Evolutionary conservation across 2,113 vertebrate species (phyloP).

Genomic region (Scopus umbretta): DNA sequence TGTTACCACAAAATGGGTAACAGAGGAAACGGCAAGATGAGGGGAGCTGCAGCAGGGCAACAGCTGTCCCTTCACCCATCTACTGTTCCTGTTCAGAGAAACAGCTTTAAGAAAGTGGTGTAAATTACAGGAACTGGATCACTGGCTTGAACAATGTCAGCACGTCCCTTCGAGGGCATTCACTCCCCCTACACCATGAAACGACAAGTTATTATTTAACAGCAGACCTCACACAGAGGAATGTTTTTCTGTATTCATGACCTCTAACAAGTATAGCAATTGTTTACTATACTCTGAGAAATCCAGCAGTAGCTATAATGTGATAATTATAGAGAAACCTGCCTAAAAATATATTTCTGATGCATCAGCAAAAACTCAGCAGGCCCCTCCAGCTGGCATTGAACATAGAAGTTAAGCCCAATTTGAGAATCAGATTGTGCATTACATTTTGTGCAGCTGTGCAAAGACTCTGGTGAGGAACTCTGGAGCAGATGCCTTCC

Average conservation of each 20-base stretch:
- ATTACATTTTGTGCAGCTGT: neutral
- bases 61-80: neutral
- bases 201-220: conserved; percentile 46
- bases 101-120: neutral
- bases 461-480: neutral
- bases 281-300: conserved; percentile 57
- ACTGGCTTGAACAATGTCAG: conserved; percentile 33
- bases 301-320: conserved; percentile 51
- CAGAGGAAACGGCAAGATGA: accelerated
- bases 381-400: conserved; percentile 49
- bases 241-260: conserved; percentile 47
- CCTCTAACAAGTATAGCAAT: conserved; percentile 47
- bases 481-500: neutral
- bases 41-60: accelerated
- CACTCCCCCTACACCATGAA: neutral
- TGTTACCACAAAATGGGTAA: neutral
- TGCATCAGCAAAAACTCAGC: conserved; percentile 46
- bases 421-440: neutral
- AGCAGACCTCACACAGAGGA: conserved; percentile 56
- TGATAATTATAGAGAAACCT: conserved; percentile 64
- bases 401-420: neutral
- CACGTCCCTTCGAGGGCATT: neutral
- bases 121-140: conserved; percentile 15
- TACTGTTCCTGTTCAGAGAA: neutral
- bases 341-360: conserved; percentile 54